These are phyloP conservation scores for Thrips palmi DNA, from an alignment of 1,140 invertebrate genomes.

Conservation along the genomic window DNA sequence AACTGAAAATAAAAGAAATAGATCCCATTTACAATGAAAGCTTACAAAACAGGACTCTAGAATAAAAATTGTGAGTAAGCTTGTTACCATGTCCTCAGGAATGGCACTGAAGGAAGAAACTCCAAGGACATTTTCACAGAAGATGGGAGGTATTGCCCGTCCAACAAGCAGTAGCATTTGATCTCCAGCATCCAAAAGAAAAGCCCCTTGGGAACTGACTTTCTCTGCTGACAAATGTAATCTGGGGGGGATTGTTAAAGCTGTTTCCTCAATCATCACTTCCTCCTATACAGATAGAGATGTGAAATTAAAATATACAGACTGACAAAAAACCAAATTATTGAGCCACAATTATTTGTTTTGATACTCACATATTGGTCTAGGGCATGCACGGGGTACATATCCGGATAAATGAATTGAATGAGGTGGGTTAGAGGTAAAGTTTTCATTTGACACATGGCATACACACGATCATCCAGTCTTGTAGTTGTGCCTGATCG, in stretches of 20 bases:
- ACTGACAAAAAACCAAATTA: neutral
- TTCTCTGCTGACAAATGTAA: constrained; percentile 44
- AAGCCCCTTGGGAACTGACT: constrained; percentile 75
- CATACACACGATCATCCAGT: constrained; percentile 80
- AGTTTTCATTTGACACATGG: constrained; percentile 88
- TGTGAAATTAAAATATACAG: constrained; percentile 7
- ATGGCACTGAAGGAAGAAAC: constrained; percentile 37
- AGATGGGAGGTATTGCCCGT: constrained; percentile 51
- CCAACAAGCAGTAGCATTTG: constrained; percentile 77
- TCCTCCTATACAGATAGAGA: constrained; percentile 18
- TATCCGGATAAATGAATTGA: constrained; percentile 76
- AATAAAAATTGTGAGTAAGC: constrained; percentile 9
- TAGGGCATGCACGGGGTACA: constrained; percentile 76
- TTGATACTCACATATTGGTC: constrained; percentile 41
- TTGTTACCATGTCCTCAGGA: constrained; percentile 43
- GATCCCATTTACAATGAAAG: constrained; percentile 9
- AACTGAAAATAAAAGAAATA: constrained; percentile 30
- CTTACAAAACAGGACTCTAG: neutral
- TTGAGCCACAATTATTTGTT: no score
- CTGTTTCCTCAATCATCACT: constrained; percentile 15
- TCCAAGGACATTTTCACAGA: constrained; percentile 55
- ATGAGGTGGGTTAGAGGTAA: constrained; percentile 66
- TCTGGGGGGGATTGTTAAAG: constrained; percentile 24
- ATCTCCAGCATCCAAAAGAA: constrained; percentile 75
- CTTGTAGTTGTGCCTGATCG: constrained; percentile 68